Base-by-base conservation (phyloP, 2,888 invertebrate genomes). In the Rhagonycha lutea region DNA sequence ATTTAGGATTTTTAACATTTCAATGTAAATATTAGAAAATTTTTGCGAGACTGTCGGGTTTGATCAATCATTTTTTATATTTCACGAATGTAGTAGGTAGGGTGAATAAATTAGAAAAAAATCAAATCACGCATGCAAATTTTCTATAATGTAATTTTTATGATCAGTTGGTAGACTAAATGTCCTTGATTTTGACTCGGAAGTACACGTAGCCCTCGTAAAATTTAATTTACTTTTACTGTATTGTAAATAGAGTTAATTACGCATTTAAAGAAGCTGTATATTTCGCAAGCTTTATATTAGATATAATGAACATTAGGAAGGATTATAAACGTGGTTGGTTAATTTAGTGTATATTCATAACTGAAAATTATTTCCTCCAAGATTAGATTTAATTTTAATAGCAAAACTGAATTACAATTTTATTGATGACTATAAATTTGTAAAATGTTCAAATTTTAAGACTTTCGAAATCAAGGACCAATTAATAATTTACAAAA, bases 51-150 rank as follows among this genome's bases (percentile, higher is more conserved):
- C 70, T 68, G 72, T 61, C 73, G 61, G 24, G 73, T 75, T 72
- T 72, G 74, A 77, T 77, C 77, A 69, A 77, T 77, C 77, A 77
- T 77, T 77, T 67, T 32, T 70, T 72, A 70, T 73, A 72, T 61
- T 72, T 65, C 72, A 65, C 23, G 28, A 61, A 67, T 14, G 61
- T 70, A 74, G 75, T 74, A 47, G 47, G 63, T 71, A 70, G 70
- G 72, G 62, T 75, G 77, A 77, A 77, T 77, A 77, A 74, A 77
- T 77, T 73, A 75, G 75, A 75, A 75, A 79, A 65, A 79, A 79
- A 80, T 80, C 80, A 80, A 80, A 80, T 80, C 80, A 79, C 79
- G 72, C 79, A 79, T 79, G 80, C 73, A 79, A 80, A 80, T 80
- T 74, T 76, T 68, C 67, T 68, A 72, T 79, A 78, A 80, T 78